These are phyloP conservation scores for Aromia moschata DNA, from an alignment of 2,888 invertebrate genomes.

Conservation along the genomic window DNA sequence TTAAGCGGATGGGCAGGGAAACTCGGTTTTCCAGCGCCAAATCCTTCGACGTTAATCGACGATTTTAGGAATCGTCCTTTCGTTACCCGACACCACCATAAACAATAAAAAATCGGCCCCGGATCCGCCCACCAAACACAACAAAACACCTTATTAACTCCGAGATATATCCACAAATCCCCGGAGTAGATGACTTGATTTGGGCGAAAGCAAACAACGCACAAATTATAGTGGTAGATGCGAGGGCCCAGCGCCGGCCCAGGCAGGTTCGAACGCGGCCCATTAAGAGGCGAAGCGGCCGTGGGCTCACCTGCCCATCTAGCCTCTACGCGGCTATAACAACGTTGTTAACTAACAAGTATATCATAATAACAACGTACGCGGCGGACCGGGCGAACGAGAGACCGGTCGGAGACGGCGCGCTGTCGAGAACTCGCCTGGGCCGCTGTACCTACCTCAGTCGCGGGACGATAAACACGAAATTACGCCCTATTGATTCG, in stretches of 20 bases:
- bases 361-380: conserved; percentile 55
- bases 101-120: conserved; percentile 35
- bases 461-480: conserved; percentile 56
- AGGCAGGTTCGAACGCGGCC: conserved; percentile 36
- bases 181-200: conserved; percentile 56
- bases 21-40: too few relatives aligned
- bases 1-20: too few relatives aligned
- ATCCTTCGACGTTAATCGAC: too few relatives aligned
- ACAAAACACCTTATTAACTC: conserved; percentile 55
- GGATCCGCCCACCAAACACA: conserved; percentile 48
- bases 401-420: not conserved
- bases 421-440: conserved; percentile 33
- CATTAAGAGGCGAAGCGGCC: conserved; percentile 31
- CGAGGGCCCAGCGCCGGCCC: conserved; percentile 29
- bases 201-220: conserved; percentile 43
- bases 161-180: conserved; percentile 53
- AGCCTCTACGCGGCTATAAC: conserved; percentile 46
- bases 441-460: conserved; percentile 57
- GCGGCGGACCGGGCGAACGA: conserved; percentile 35
- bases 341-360: conserved; percentile 57
- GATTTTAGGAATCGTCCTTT: conserved; percentile 6
- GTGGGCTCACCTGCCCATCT: conserved; percentile 42
- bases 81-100: conserved; percentile 12
- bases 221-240: conserved; percentile 41
- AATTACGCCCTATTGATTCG: conserved; percentile 57